Evolutionary conservation across 2,797 vertebrate species (phyloP).

Genomic region (Xenopus petersii): DNA sequence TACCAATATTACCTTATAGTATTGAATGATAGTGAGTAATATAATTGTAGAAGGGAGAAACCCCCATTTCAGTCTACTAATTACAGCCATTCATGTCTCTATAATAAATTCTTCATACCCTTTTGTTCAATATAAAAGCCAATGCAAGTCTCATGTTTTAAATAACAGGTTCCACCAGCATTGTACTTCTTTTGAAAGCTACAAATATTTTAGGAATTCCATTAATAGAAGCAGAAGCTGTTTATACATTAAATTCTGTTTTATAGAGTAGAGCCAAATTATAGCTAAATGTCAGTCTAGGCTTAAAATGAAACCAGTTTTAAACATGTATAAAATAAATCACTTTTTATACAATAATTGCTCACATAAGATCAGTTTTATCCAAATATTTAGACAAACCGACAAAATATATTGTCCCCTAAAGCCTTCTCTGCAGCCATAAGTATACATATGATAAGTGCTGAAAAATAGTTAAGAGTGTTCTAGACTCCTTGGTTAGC

Average conservation of each 20-base stretch:
- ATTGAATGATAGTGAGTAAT: too few relatives aligned
- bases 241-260: not conserved
- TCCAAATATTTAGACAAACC: constrained; percentile 23
- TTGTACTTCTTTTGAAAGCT: too few relatives aligned
- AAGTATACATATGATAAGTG: not conserved
- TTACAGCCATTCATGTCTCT: too few relatives aligned
- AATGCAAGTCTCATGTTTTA: too few relatives aligned
- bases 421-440: not conserved
- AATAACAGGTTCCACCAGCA: too few relatives aligned
- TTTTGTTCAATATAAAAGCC: too few relatives aligned
- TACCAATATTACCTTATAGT: too few relatives aligned
- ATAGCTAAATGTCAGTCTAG: not conserved
- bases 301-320: not conserved
- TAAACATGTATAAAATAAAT: constrained; percentile 23
- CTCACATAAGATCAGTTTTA: constrained; percentile 30
- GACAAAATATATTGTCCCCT: constrained; percentile 3
- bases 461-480: not conserved
- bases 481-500: not conserved
- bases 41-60: too few relatives aligned
- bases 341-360: constrained; percentile 9
- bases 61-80: too few relatives aligned
- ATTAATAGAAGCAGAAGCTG: too few relatives aligned
- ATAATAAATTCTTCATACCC: too few relatives aligned
- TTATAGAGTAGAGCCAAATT: not conserved
- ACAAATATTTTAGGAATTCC: too few relatives aligned